phyloP scores from a whole-genome alignment of 92 coral and sea anemone genomes.

The Bergia sp. region DNA sequence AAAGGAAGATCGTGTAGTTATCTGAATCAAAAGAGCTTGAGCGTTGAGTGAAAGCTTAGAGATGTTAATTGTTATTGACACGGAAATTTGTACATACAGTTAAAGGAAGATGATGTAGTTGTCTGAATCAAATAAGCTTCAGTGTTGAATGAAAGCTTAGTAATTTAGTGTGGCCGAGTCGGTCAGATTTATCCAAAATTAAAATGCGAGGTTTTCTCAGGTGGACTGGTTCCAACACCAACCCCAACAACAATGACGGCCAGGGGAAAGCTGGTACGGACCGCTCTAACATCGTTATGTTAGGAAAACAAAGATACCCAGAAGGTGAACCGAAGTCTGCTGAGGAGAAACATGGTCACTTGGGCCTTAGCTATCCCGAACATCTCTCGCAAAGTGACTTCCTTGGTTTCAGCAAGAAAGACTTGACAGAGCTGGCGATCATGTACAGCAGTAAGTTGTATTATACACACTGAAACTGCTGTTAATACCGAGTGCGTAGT shows the following conservation, averaged over 20 bases:
- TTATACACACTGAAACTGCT: background rate
- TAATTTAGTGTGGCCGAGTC: too few species aligned
- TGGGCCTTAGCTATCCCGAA: slow-evolving; percentile 88
- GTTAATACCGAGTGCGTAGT: background rate
- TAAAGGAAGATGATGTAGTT: too few species aligned
- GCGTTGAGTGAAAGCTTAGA: too few species aligned
- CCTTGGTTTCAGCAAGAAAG: slow-evolving; percentile 73
- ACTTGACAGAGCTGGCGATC: slow-evolving; percentile 75
- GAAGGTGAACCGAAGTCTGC: slow-evolving; percentile 58
- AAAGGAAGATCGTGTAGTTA: background rate
- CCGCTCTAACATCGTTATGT: slow-evolving; percentile 81
- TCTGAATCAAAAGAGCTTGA: too few species aligned
- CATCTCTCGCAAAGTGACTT: slow-evolving; percentile 75
- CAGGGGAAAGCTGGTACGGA: slow-evolving; percentile 98
- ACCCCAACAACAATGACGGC: slow-evolving; percentile 97
- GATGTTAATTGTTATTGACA: too few species aligned
- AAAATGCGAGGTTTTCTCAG: slow-evolving; percentile 33
- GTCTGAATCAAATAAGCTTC: too few species aligned
- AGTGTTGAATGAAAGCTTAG: too few species aligned
- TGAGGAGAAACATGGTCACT: slow-evolving; percentile 66
- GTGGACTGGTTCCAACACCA: slow-evolving; percentile 99
- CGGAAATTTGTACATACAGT: too few species aligned
- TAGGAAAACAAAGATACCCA: slow-evolving; percentile 69
- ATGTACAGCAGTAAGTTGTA: slow-evolving; percentile 74
- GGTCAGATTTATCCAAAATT: too few species aligned